Percentiles rank a stretch among this genome's conserved stretches.
These are phyloP conservation scores for Lacanobia oleracea DNA, from an alignment of 2,888 invertebrate genomes.

Conservation along the genomic window DNA sequence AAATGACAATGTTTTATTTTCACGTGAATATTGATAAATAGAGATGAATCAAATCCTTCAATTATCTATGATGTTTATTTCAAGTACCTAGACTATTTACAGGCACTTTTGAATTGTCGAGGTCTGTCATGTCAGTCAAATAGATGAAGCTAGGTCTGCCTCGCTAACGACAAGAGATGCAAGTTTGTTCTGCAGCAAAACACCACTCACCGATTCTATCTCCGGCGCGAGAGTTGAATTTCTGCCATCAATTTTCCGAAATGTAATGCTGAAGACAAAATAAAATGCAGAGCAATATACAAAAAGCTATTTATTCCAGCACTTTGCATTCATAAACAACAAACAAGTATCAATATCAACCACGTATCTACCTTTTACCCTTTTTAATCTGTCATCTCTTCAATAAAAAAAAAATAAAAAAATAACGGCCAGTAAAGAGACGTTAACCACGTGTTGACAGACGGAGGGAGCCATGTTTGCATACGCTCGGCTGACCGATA, in stretches of 20 bases:
- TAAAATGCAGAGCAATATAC: neutral
- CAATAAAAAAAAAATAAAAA: slow-evolving; percentile 36
- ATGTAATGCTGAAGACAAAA: neutral
- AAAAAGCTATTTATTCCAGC: neutral
- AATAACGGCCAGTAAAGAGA: slow-evolving; percentile 57
- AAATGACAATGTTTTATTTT: too few species aligned
- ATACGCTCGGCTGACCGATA: slow-evolving; percentile 79
- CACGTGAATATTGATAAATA: neutral
- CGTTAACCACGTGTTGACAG: slow-evolving; percentile 77
- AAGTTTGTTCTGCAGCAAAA: too few species aligned
- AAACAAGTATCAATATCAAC: slow-evolving; percentile 4
- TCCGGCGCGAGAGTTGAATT: too few species aligned
- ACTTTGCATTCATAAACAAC: neutral
- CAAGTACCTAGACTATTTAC: too few species aligned
- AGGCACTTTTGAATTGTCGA: too few species aligned
- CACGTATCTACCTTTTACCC: slow-evolving; percentile 12
- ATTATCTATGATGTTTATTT: too few species aligned
- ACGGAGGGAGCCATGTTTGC: slow-evolving; percentile 81
- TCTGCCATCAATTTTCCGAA: too few species aligned
- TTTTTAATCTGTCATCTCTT: slow-evolving; percentile 26
- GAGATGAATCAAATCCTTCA: neutral
- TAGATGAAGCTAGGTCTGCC: too few species aligned
- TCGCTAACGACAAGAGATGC: too few species aligned
- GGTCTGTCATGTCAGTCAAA: too few species aligned
- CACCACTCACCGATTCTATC: too few species aligned